These are phyloP conservation scores for Peromyscus californicus DNA, from an alignment of 2,113 vertebrate species.

Conservation along the genomic window DNA sequence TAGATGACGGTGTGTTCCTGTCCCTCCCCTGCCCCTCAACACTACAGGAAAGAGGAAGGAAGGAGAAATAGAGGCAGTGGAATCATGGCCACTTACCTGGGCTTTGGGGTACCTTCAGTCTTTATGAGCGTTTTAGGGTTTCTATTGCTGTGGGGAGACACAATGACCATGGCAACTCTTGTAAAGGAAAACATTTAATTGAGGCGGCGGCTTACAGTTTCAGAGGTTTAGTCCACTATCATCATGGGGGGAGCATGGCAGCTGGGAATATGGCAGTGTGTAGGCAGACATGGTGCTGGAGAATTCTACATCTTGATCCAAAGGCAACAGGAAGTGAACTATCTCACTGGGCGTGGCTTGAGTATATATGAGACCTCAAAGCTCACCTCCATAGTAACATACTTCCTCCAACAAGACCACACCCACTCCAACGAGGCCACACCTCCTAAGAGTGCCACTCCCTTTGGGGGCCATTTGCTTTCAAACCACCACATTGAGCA, in stretches of 20 bases:
- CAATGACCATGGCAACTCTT: neutral
- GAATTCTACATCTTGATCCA: neutral
- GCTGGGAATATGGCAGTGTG: neutral
- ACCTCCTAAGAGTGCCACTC: too few species aligned
- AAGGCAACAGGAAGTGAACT: neutral
- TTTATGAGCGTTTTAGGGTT: neutral
- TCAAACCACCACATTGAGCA: neutral
- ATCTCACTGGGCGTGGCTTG: neutral
- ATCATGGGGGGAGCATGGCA: neutral
- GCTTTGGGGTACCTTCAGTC: neutral
- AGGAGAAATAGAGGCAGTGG: neutral
- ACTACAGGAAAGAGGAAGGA: neutral
- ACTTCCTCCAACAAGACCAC: neutral
- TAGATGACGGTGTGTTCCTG: neutral
- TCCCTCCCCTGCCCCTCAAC: neutral
- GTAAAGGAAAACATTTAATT: neutral
- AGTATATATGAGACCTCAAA: neutral
- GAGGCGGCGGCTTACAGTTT: neutral
- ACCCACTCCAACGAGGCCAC: neutral
- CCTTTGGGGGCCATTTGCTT: neutral
- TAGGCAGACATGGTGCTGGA: neutral
- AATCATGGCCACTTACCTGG: rapidly evolving
- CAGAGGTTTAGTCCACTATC: neutral
- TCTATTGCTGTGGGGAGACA: neutral
- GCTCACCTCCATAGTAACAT: neutral